These are phyloP conservation scores for Tetragnatha versicolor DNA, from an alignment of 1,140 invertebrate genomes.

Conservation along the genomic window DNA sequence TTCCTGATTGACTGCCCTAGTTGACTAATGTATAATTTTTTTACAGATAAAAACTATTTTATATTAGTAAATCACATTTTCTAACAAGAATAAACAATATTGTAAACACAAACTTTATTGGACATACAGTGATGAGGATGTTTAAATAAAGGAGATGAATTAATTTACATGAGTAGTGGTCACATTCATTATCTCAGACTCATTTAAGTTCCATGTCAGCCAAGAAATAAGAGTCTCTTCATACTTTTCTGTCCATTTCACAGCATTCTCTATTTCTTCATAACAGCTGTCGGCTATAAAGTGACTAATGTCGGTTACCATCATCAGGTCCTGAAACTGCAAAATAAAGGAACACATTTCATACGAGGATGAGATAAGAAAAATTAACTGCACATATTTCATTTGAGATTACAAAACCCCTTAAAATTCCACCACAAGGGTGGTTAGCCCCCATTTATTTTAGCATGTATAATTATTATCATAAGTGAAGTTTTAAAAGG, in stretches of 20 bases:
- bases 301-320: conserved; percentile 1
- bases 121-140: too few species aligned
- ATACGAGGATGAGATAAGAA: not conserved
- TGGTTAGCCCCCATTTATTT: not conserved
- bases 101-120: too few species aligned
- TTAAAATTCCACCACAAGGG: not conserved
- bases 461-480: not conserved
- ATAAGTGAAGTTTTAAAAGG: not conserved
- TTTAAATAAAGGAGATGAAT: too few species aligned
- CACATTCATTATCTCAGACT: too few species aligned
- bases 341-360: not conserved
- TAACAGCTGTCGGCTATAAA: not conserved
- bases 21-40: too few species aligned
- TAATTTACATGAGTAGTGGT: too few species aligned
- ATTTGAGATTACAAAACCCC: not conserved
- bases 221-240: conserved; percentile 20
- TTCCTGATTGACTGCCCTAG: too few species aligned
- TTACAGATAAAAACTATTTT: too few species aligned
- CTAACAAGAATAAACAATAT: too few species aligned
- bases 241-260: conserved; percentile 24
- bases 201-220: not conserved
- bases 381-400: not conserved
- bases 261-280: conserved; percentile 8
- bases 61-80: too few species aligned
- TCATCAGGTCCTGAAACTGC: not conserved